Evolutionary conservation across 1,140 invertebrate genomes (phyloP).

Genomic region (Stenopsyche tienmushanensis): DNA sequence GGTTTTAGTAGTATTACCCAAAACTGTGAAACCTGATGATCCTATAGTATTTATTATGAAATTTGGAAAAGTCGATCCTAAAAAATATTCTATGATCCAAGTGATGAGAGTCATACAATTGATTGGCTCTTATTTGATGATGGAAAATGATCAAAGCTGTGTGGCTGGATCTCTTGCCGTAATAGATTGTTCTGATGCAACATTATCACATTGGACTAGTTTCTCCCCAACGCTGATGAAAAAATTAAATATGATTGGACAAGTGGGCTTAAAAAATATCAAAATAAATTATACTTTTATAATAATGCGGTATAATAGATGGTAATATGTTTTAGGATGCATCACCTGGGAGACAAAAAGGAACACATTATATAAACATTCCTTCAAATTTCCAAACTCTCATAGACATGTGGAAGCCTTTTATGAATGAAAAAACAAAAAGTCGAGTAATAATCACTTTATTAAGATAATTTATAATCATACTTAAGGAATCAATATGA

Average conservation of each 20-base stretch:
- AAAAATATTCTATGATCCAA: slow-evolving; percentile 45
- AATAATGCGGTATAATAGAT: background rate
- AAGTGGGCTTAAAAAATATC: slow-evolving; percentile 36
- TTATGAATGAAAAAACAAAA: slow-evolving; percentile 42
- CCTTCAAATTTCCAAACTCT: slow-evolving; percentile 49
- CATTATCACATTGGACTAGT: background rate
- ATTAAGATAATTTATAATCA: no score
- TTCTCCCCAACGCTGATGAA: background rate
- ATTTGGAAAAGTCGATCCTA: slow-evolving; percentile 49
- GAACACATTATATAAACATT: slow-evolving; percentile 50
- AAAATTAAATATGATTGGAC: background rate
- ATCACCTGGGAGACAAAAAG: slow-evolving; percentile 49
- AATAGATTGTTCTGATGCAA: background rate
- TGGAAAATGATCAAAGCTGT: background rate
- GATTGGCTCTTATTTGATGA: background rate
- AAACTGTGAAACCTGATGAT: slow-evolving; percentile 47
- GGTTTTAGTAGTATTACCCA: slow-evolving; percentile 40
- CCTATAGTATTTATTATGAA: slow-evolving; percentile 54
- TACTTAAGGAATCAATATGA: slow-evolving; percentile 51
- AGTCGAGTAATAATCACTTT: slow-evolving; percentile 5
- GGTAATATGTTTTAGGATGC: slow-evolving; percentile 41
- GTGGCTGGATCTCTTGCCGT: background rate
- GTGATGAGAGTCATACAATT: slow-evolving; percentile 46
- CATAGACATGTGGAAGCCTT: slow-evolving; percentile 50
- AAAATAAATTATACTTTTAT: background rate